Percentiles rank a stretch among this genome's conserved stretches.
These are phyloP conservation scores for Notolepis coatsorum DNA, from an alignment of 2,797 vertebrate species.

Conservation along the genomic window DNA sequence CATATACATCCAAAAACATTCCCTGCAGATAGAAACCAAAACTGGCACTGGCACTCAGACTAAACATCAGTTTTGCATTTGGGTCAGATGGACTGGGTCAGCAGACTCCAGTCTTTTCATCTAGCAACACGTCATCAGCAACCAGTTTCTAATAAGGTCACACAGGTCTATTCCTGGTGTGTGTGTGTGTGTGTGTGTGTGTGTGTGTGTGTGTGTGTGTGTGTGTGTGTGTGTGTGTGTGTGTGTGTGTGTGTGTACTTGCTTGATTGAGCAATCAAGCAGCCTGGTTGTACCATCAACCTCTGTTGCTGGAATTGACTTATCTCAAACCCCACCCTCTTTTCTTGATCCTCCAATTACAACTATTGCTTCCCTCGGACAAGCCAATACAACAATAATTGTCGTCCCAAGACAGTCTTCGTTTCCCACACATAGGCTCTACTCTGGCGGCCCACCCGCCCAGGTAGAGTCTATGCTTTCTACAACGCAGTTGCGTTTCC, in stretches of 20 bases:
- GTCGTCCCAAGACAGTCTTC: too few relatives aligned
- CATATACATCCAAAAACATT: neutral
- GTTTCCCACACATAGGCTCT: too few relatives aligned
- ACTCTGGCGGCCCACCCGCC: too few relatives aligned
- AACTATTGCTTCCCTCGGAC: too few relatives aligned
- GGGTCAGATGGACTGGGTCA: neutral
- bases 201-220: neutral
- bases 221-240: neutral
- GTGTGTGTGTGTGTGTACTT: neutral
- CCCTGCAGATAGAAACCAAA: neutral
- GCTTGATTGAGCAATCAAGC: neutral
- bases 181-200: neutral
- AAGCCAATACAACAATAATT: too few relatives aligned
- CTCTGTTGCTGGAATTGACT: too few relatives aligned
- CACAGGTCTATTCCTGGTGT: neutral
- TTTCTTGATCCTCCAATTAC: too few relatives aligned
- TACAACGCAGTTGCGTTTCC: too few relatives aligned
- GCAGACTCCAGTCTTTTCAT: neutral
- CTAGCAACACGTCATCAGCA: conserved; percentile 7
- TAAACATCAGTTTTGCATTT: conserved; percentile 15
- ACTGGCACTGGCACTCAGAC: neutral
- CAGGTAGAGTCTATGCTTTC: too few relatives aligned
- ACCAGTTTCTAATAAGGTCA: conserved; percentile 6
- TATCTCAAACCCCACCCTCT: too few relatives aligned
- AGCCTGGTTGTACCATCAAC: neutral